Conservation (phyloP, 92 coral and sea anemone species). For the Zoanthus gigantus region DNA sequence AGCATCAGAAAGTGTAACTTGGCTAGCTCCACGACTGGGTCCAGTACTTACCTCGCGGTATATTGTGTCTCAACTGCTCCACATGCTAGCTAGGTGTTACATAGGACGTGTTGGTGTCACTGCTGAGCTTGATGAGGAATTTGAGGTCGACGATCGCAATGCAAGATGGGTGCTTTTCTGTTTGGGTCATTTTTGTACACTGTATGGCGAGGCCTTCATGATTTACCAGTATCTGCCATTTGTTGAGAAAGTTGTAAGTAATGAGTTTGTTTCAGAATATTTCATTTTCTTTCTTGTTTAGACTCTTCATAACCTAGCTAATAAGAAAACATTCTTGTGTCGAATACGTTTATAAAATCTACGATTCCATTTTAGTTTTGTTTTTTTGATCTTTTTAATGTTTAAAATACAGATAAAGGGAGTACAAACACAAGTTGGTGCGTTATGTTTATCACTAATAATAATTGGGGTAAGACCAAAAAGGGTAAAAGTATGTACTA, state of each 20-base stretch:
- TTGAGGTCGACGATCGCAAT: constrained; percentile 73
- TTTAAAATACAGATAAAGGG: too few relatives aligned
- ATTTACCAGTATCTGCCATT: constrained; percentile 87
- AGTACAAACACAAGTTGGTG: too few relatives aligned
- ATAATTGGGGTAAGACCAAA: too few relatives aligned
- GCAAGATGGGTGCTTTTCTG: constrained; percentile 95
- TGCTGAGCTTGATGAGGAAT: constrained; percentile 74
- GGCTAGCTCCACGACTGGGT: constrained; percentile 95
- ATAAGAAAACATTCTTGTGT: neutral
- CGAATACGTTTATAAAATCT: too few relatives aligned
- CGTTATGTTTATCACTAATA: too few relatives aligned
- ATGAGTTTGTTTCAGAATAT: neutral
- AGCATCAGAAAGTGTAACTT: constrained; percentile 92
- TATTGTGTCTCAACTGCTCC: constrained; percentile 79
- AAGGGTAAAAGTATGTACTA: too few relatives aligned
- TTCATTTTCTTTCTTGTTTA: neutral
- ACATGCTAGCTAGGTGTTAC: constrained; percentile 89
- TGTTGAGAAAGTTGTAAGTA: constrained; percentile 79
- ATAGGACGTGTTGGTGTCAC: constrained; percentile 74
- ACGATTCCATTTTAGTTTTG: too few relatives aligned
- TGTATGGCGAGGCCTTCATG: constrained; percentile 93
- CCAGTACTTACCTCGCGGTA: constrained; percentile 91
- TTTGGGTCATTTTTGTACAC: constrained; percentile 78
- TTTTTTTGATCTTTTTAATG: too few relatives aligned
- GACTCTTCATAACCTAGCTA: neutral